Conservation (phyloP, 2,888 invertebrate genomes). For the Celastrina argiolus region DNA sequence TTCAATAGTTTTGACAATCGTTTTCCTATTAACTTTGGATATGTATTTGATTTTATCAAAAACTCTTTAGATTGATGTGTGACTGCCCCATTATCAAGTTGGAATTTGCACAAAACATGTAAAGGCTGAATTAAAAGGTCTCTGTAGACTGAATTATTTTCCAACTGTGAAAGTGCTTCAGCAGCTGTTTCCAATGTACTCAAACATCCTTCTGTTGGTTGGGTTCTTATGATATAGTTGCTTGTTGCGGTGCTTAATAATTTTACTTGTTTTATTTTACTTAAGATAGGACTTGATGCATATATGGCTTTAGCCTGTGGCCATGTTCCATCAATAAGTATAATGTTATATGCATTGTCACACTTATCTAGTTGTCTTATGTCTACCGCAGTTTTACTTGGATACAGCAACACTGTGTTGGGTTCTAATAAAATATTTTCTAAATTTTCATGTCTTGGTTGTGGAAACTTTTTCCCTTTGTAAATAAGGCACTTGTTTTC, state of each 20-base stretch:
- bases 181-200: constrained; percentile 94
- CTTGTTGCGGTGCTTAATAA: constrained; percentile 84
- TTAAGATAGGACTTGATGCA: constrained; percentile 86
- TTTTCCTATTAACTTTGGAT: constrained; percentile 89
- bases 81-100: constrained; percentile 93
- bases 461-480: constrained; percentile 91
- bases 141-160: constrained; percentile 81
- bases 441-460: constrained; percentile 80
- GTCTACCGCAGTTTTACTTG: constrained; percentile 85
- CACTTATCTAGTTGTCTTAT: constrained; percentile 74
- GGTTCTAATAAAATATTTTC: constrained; percentile 80
- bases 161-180: constrained; percentile 86
- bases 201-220: constrained; percentile 93
- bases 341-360: constrained; percentile 82
- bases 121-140: constrained; percentile 86
- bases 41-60: constrained; percentile 86
- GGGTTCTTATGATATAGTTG: constrained; percentile 94
- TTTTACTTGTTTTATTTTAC: constrained; percentile 88
- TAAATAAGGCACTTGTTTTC: constrained; percentile 86
- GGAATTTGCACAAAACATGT: constrained; percentile 89
- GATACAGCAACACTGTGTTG: constrained; percentile 88
- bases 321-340: constrained; percentile 96
- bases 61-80: constrained; percentile 95
- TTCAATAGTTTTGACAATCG: constrained; percentile 76
- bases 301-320: constrained; percentile 96